Evolutionary conservation across 2,888 invertebrate species (phyloP).

Genomic region (Drosophila nr. perissopoda): DNA sequence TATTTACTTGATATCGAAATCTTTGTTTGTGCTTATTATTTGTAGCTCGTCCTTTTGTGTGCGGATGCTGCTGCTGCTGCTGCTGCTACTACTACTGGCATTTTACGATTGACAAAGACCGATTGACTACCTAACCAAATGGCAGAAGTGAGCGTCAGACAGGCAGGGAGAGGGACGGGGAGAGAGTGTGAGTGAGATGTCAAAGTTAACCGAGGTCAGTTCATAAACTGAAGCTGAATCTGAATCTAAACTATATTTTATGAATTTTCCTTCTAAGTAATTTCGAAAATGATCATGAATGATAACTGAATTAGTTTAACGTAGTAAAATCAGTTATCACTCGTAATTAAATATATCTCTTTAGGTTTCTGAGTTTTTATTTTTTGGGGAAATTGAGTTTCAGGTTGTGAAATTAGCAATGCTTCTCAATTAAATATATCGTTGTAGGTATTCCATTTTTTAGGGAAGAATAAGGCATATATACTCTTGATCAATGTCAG

Average conservation of each 20-base stretch:
- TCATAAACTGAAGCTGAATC: slow-evolving; percentile 5
- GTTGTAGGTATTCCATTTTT: too few relatives aligned
- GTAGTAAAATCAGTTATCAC: neutral
- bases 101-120: slow-evolving; percentile 73
- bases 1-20: slow-evolving; percentile 76
- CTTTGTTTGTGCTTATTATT: slow-evolving; percentile 78
- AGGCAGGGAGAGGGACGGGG: neutral
- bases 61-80: neutral
- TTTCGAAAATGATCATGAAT: neutral
- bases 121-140: slow-evolving; percentile 48
- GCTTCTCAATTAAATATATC: too few relatives aligned
- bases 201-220: slow-evolving; percentile 15
- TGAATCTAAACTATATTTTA: neutral
- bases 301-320: neutral
- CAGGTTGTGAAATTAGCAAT: too few relatives aligned
- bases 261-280: neutral
- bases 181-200: neutral
- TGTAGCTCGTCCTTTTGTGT: slow-evolving; percentile 57
- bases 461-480: neutral
- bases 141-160: slow-evolving; percentile 4
- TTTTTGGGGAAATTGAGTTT: too few relatives aligned
- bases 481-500: neutral
- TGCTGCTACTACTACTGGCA: slow-evolving; percentile 29
- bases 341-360: too few relatives aligned
- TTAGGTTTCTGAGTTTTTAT: too few relatives aligned